Conservation (phyloP, 2,113 vertebrate genomes). For the Bungarus multicinctus region DNA sequence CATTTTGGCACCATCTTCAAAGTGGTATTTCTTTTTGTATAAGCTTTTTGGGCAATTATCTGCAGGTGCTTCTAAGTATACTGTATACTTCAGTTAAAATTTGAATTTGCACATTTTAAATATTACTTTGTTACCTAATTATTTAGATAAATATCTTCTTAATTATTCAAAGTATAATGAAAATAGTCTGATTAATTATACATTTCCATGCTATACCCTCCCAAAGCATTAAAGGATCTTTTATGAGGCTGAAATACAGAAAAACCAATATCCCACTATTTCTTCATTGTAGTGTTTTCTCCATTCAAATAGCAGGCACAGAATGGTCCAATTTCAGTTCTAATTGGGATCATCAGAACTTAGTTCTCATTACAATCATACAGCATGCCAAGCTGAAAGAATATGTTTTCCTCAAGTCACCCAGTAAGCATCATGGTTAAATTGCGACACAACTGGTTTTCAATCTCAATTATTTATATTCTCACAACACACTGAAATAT, state of each 20-base stretch:
- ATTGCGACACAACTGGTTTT: neutral
- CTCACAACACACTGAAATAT: neutral
- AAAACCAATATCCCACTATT: neutral
- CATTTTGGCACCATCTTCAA: neutral
- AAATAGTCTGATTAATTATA: neutral
- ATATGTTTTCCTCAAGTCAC: neutral
- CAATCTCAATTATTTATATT: neutral
- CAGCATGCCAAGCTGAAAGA: neutral
- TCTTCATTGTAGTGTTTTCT: neutral
- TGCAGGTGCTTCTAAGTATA: neutral
- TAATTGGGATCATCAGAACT: neutral
- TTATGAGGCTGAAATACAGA: neutral
- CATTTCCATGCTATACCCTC: neutral
- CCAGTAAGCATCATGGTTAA: neutral
- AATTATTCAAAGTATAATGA: neutral
- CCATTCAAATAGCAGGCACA: neutral
- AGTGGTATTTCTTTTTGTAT: neutral
- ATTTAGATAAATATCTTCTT: neutral
- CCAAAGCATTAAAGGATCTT: neutral
- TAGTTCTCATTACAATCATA: neutral
- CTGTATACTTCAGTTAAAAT: neutral
- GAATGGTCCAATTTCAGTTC: neutral
- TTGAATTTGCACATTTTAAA: neutral
- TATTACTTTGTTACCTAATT: neutral
- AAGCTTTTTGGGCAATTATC: neutral